phyloP scores from a whole-genome alignment of 2,113 vertebrate genomes.

The Pristiophorus japonicus region DNA sequence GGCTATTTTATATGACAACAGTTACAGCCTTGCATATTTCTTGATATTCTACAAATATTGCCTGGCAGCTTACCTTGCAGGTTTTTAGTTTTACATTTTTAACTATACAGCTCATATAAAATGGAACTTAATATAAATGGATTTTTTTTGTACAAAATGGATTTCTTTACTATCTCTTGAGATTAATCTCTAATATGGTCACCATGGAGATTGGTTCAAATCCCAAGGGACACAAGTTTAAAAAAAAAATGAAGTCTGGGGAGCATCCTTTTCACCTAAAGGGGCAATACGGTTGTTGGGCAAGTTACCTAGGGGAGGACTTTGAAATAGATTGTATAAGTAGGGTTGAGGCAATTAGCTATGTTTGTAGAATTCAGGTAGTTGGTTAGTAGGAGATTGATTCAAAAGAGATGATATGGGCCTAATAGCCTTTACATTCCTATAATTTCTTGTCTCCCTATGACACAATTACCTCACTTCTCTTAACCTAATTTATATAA shows the following conservation, averaged over 20 bases:
- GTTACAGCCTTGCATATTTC: neutral
- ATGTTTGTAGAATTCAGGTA: neutral
- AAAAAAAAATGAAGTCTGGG: neutral
- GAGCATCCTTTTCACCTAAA: neutral
- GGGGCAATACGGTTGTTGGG: neutral
- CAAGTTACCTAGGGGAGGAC: neutral
- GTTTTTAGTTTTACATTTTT: neutral
- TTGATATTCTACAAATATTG: neutral
- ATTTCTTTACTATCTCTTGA: neutral
- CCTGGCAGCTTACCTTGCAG: neutral
- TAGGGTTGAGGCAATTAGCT: neutral
- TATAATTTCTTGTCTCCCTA: neutral
- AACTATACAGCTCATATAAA: neutral
- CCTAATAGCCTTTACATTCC: neutral
- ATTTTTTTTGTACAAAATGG: too few relatives aligned
- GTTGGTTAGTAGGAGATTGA: neutral
- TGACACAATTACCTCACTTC: neutral
- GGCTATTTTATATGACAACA: neutral
- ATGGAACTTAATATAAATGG: neutral
- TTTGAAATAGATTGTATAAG: neutral
- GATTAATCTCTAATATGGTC: neutral
- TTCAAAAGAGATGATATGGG: neutral
- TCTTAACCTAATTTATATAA: neutral
- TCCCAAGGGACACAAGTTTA: neutral
- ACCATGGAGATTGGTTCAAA: neutral